Conservation (phyloP, 2,113 vertebrate genomes). For the Platichthys flesus region DNA sequence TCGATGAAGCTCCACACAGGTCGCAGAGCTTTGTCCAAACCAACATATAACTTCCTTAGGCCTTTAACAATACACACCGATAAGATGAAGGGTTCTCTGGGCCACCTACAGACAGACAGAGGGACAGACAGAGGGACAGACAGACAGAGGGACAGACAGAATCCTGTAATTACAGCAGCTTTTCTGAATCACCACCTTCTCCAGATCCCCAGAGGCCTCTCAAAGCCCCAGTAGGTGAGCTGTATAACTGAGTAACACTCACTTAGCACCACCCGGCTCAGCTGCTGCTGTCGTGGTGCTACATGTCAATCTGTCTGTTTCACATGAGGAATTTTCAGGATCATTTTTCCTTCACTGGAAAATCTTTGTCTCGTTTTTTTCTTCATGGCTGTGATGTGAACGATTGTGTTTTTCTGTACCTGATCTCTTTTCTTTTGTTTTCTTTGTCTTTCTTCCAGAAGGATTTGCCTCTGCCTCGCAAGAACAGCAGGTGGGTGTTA, state of each 20-base stretch:
- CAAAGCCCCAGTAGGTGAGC: neutral
- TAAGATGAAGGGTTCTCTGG: too few relatives aligned
- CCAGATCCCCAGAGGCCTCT: neutral
- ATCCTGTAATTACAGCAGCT: too few relatives aligned
- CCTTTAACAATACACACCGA: too few relatives aligned
- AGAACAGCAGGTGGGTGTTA: conserved; percentile 84
- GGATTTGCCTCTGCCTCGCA: conserved; percentile 85
- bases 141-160: too few relatives aligned
- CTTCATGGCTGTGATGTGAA: neutral
- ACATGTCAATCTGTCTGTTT: neutral
- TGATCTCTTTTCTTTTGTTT: conserved; percentile 52
- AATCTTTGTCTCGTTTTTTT: neutral
- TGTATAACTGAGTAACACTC: too few relatives aligned
- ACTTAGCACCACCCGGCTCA: neutral
- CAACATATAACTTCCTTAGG: too few relatives aligned
- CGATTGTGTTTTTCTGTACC: conserved; percentile 31
- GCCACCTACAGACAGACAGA: too few relatives aligned
- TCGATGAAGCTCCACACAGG: too few relatives aligned
- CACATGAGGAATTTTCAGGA: too few relatives aligned
- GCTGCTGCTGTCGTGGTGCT: neutral
- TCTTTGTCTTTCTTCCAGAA: conserved; percentile 74
- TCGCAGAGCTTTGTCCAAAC: too few relatives aligned
- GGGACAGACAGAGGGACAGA: too few relatives aligned
- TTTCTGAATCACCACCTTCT: too few relatives aligned
- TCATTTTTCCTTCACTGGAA: neutral